Conservation (phyloP, 2,888 invertebrate species). For the Anaspis maculata region DNA sequence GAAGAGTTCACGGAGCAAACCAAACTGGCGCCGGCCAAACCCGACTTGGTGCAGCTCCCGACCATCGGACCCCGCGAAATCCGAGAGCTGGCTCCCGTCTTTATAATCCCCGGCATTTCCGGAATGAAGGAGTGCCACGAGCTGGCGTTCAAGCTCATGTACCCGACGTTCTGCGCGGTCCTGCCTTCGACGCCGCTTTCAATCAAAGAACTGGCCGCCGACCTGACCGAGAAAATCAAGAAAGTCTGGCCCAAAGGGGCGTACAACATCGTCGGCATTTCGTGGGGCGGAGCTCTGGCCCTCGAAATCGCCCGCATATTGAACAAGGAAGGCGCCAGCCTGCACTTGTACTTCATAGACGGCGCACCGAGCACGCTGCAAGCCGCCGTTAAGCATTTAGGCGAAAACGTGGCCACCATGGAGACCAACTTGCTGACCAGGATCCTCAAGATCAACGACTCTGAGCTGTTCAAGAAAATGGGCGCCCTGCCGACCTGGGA, state of each 20-base stretch:
- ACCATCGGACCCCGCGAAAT: slow-evolving; percentile 35
- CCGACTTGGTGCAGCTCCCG: slow-evolving; percentile 33
- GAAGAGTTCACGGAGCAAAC: slow-evolving; percentile 27
- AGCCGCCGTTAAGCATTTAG: slow-evolving; percentile 45
- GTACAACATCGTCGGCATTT: slow-evolving; percentile 79
- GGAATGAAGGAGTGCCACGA: slow-evolving; percentile 26
- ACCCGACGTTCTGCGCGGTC: slow-evolving; percentile 38
- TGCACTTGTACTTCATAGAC: slow-evolving; percentile 69
- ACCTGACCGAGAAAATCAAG: slow-evolving; percentile 46
- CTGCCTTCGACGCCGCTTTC: slow-evolving; percentile 27
- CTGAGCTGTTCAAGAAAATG: slow-evolving; percentile 28
- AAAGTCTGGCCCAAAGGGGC: slow-evolving; percentile 51
- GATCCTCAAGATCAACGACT: slow-evolving; percentile 44
- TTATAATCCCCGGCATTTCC: slow-evolving; percentile 39
- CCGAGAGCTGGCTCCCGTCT: slow-evolving; percentile 37
- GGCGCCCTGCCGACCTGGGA: slow-evolving; percentile 26
- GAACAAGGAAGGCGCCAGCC: slow-evolving; percentile 54
- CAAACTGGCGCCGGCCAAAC: slow-evolving; percentile 25
- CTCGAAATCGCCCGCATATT: slow-evolving; percentile 71
- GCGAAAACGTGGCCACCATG: slow-evolving; percentile 24
- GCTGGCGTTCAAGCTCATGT: slow-evolving; percentile 32
- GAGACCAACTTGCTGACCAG: slow-evolving; percentile 52
- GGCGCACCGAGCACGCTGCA: slow-evolving; percentile 68
- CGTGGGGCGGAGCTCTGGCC: slow-evolving; percentile 75
- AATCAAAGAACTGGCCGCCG: slow-evolving; percentile 30